phyloP scores from a whole-genome alignment of 1,140 invertebrate species.

The Lineus longissimus region DNA sequence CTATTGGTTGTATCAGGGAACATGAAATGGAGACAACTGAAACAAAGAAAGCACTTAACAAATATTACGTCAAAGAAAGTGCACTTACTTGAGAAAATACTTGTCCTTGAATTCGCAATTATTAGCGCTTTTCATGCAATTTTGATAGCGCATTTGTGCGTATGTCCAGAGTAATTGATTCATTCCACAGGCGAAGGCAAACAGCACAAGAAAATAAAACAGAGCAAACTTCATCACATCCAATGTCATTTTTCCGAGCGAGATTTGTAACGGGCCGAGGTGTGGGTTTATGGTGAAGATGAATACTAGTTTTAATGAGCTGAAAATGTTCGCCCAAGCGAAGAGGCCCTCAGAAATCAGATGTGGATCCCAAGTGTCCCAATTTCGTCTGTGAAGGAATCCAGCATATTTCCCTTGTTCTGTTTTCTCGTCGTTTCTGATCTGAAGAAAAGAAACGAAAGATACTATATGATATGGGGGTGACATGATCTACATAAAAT shows the following conservation, averaged over 20 bases:
- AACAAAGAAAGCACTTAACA: too few relatives aligned
- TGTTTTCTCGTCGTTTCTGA: conserved; percentile 19
- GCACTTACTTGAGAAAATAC: conserved; percentile 51
- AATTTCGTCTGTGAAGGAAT: conserved; percentile 72
- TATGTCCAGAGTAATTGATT: conserved; percentile 97
- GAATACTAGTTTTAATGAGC: conserved; percentile 95
- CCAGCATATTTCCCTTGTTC: conserved; percentile 63
- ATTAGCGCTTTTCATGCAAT: conserved; percentile 66
- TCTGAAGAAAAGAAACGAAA: neutral
- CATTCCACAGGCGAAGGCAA: conserved; percentile 93
- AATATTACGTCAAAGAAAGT: too few relatives aligned
- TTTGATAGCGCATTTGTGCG: conserved; percentile 82
- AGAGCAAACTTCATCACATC: conserved; percentile 97
- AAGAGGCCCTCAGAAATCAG: conserved; percentile 89
- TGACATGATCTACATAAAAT: neutral
- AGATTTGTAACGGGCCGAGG: conserved; percentile 94
- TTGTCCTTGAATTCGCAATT: conserved; percentile 4
- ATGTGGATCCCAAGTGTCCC: conserved; percentile 92
- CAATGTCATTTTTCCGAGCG: conserved; percentile 91
- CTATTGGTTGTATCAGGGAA: too few relatives aligned
- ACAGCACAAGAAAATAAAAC: conserved; percentile 90
- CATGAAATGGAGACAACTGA: too few relatives aligned
- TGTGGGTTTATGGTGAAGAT: conserved; percentile 99
- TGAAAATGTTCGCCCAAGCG: conserved; percentile 92
- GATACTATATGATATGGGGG: neutral